phyloP scores from a whole-genome alignment of 2,797 vertebrate species.

The Notamacropus eugenii region DNA sequence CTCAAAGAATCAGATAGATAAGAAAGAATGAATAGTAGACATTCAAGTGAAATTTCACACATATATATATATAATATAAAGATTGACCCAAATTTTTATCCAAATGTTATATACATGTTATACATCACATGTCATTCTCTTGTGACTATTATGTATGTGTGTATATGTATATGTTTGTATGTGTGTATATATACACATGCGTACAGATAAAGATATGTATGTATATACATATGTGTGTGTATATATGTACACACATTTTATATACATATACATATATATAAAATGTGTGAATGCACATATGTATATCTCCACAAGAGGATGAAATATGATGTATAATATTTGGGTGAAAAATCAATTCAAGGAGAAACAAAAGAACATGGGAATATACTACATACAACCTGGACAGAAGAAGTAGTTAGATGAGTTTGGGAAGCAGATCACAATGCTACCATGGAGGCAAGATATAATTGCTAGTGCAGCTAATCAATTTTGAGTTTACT shows the following conservation, averaged over 20 bases:
- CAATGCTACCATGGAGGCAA: not conserved
- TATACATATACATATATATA: no score
- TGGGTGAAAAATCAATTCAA: not conserved
- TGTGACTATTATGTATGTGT: not conserved
- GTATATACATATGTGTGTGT: not conserved
- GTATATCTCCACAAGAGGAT: not conserved
- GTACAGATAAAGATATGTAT: no score
- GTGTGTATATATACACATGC: no score
- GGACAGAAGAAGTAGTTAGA: not conserved
- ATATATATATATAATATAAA: not conserved
- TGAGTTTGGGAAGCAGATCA: not conserved
- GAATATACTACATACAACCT: not conserved
- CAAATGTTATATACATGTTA: not conserved
- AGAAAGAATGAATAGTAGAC: not conserved
- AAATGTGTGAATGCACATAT: not conserved
- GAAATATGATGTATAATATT: not conserved
- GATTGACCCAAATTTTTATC: not conserved
- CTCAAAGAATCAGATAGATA: not conserved
- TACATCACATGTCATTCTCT: not conserved
- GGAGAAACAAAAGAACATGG: not conserved
- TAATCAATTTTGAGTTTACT: not conserved
- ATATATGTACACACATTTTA: no score
- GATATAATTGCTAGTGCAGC: not conserved
- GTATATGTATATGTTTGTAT: not conserved
- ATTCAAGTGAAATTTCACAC: not conserved